A percentile compares a stretch with the other conserved stretches of the same genome.
phyloP scores from a whole-genome alignment of 23 tunicate genomes.

The Halocynthia aurantium region DNA sequence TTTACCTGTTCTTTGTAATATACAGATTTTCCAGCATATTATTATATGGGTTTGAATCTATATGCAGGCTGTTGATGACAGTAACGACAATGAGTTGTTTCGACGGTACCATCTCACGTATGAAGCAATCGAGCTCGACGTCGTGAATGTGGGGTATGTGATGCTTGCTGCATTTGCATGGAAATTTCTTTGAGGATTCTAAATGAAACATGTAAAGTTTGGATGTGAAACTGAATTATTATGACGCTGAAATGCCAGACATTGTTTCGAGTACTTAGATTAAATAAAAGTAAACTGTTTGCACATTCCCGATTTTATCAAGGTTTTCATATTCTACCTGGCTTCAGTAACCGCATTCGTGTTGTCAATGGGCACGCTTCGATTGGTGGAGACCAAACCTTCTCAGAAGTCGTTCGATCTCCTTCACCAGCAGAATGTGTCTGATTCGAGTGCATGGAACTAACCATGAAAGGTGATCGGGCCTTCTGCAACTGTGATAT shows the following conservation, averaged over 20 bases:
- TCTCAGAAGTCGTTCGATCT: conserved; percentile 15
- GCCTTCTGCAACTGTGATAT: background rate
- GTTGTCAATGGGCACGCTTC: conserved; percentile 76
- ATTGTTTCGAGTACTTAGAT: background rate
- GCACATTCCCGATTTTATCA: background rate
- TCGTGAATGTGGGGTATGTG: conserved; percentile 66
- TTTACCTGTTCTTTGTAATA: conserved; percentile 67
- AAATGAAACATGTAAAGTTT: too few relatives aligned
- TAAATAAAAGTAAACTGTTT: background rate
- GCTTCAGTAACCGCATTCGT: conserved; percentile 20
- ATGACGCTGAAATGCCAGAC: too few relatives aligned
- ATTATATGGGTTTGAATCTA: conserved; percentile 45
- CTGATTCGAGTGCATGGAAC: conserved; percentile 12
- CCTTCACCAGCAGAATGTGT: background rate
- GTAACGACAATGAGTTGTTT: conserved; percentile 68
- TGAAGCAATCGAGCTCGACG: conserved; percentile 70
- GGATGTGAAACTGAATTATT: too few relatives aligned
- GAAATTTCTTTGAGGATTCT: conserved; percentile 21
- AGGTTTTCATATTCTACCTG: conserved; percentile 4
- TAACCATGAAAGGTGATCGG: background rate
- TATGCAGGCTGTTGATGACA: conserved; percentile 61
- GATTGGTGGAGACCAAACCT: conserved; percentile 46
- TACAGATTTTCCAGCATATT: conserved; percentile 63
- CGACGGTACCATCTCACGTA: conserved; percentile 63
- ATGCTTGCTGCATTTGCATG: conserved; percentile 89